Base-by-base conservation (phyloP, 1,140 invertebrate species). In the Reticulitermes speratus region DNA sequence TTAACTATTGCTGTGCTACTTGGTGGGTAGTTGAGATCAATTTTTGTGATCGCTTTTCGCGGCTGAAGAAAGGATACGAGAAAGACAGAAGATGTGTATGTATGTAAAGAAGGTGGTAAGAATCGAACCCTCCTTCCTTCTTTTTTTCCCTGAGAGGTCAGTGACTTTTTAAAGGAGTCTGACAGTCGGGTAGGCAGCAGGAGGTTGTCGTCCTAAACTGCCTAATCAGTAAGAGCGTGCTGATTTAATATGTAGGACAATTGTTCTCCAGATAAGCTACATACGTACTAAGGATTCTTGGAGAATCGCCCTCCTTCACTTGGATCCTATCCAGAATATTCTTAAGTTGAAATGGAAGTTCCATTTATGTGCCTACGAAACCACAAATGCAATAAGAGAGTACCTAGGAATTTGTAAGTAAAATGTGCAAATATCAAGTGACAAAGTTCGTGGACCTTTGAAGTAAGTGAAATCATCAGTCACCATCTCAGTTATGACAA, bases 51-150 rank as follows among this genome's bases (percentile, higher is more conserved):
- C 25, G 6, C n/a, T 75, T 75, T 30, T 75, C 65, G 65, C 65
- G 65, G 65, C 65, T 75, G 0, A n/a, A 75, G 65, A 75, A 75
- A 75, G 65, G 25, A 75, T 30, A 75, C n/a, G 65, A 75, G 9
- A 75, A 25, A 75, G 65, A 75, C 7, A 14, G n/a, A 1, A 25
- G 9, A 75, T 59, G n/a, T 75, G 65, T 30, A 25, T 75, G 25
- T 75, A 75, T 75, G 65, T 75, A 75, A 75, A 75, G 65, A 75
- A 75, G 65, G 65, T 25, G 65, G 65, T 75, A 75, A 75, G n/a
- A 75, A 75, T 30, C 7, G 7, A 6, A 75, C 7, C 25, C 65
- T 8, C 65, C 65, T 16, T 75, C n/a, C 65, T 30, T 30, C n/a
- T 30, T 38, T 21, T 75, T 75, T 30, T 30, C 59, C 12, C 21